These are phyloP conservation scores for Hirundo rustica DNA, from an alignment of 2,797 vertebrate genomes.

Conservation along the genomic window DNA sequence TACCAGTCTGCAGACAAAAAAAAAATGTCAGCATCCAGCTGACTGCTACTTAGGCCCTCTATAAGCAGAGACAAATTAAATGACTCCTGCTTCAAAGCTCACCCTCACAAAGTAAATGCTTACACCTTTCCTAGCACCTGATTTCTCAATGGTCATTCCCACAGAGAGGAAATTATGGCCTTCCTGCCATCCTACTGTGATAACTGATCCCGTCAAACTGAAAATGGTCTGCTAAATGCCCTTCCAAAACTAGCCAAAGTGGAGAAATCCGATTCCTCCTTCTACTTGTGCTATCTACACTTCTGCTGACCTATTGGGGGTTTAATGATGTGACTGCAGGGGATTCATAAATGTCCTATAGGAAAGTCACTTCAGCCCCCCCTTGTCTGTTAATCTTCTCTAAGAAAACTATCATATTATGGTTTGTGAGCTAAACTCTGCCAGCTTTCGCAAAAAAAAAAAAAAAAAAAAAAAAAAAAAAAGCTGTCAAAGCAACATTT, in stretches of 20 bases:
- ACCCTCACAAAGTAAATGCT: not conserved
- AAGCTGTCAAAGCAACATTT: not conserved
- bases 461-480: not conserved
- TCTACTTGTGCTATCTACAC: not conserved
- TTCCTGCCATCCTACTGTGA: not conserved
- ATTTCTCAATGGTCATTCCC: conserved; percentile 14
- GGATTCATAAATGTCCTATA: not conserved
- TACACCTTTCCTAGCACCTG: not conserved
- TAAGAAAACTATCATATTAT: not conserved
- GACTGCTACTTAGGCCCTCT: not conserved
- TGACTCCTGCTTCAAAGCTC: not conserved
- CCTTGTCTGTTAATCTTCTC: not conserved
- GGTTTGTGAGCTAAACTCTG: not conserved
- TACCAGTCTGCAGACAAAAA: not conserved
- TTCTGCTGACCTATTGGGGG: not conserved
- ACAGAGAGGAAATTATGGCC: not conserved
- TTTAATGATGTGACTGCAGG: not conserved
- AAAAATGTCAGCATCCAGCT: not conserved
- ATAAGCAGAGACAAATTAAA: not conserved
- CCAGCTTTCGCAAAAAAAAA: not conserved
- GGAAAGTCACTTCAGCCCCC: not conserved
- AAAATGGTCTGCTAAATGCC: conserved; percentile 23
- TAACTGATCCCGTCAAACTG: conserved; percentile 28
- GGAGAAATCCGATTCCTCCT: not conserved
- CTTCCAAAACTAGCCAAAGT: conserved; percentile 8